Evolutionary conservation across 2,797 vertebrate genomes (phyloP).

Genomic region (Lepus oiostolus): DNA sequence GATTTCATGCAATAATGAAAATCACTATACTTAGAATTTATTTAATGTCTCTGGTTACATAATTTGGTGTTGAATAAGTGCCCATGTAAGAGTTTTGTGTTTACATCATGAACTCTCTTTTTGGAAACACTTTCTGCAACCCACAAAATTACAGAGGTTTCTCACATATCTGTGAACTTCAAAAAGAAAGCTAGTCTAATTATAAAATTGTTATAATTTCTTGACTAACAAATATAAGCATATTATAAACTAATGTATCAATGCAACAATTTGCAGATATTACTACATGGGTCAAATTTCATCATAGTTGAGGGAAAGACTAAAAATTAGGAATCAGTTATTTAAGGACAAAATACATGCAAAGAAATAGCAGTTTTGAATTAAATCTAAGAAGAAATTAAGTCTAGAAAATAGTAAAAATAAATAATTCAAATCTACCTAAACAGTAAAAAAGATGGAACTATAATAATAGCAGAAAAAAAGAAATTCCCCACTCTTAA

Average conservation of each 20-base stretch:
- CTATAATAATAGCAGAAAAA: not conserved
- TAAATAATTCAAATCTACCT: slow-evolving; percentile 8
- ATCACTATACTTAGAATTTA: not conserved
- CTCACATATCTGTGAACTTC: not conserved
- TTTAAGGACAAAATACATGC: not conserved
- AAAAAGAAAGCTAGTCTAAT: slow-evolving; percentile 6
- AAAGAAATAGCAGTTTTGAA: not conserved
- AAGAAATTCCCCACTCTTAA: not conserved
- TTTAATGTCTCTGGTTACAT: not conserved
- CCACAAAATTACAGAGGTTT: slow-evolving; percentile 11
- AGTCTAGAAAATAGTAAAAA: not conserved
- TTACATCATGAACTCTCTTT: not conserved
- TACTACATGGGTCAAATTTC: not conserved
- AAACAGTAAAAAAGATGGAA: not conserved
- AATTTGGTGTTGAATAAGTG: not conserved
- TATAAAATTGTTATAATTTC: slow-evolving; percentile 19
- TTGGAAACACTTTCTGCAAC: not conserved
- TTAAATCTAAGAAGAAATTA: slow-evolving; percentile 18
- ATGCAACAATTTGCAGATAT: not conserved
- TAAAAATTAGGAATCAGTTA: slow-evolving; percentile 25
- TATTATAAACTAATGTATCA: not conserved
- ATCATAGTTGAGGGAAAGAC: not conserved
- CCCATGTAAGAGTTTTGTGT: not conserved
- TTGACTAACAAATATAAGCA: slow-evolving; percentile 3
- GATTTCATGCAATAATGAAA: not conserved